Evolutionary conservation across 2,888 invertebrate genomes (phyloP), one percentile per base, ranked within the genome.

Genomic region (Chaetoderma sp.): DNA sequence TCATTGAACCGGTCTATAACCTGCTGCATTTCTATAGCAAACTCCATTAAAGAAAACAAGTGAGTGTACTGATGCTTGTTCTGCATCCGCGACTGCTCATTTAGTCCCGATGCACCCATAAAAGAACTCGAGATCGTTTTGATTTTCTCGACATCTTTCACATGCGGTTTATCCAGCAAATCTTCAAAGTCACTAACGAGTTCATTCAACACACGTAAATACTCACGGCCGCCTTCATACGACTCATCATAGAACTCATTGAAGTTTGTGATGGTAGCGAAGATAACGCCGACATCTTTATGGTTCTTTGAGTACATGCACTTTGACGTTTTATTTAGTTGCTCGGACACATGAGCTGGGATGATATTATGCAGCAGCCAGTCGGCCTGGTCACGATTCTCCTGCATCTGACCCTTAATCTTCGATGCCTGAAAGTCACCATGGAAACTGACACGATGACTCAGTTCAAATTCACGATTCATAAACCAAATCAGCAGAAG

Each of bases 211-310:
- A 98, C 96, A 18, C 98, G 89, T 72, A 98, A 88, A 86, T 94
- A 98, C 87, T 98, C 98, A 81, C 94, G 93, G 4, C 98, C 98
- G 18, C 95, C 96, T 76, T 95, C 90, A 87, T 95, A 98, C 55
- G 95, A 94, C 85, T 98, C 98, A 84, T 98, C 98, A 85, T 98
- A 98, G 90, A 98, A 93, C 87, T 98, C 97, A 81, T 95, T 95
- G 86, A 98, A 98, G 86, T 98, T 98, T 0, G 96, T 93, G 76
- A 98, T 95, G 79, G 94, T 95, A 6, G 97, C 98, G 84, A 98
- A 98, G 79, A 98, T 93, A 18, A 98, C 95, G 0, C 93, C 97
- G 0, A 94, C 94, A 77, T 94, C 91, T 83, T 92, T 93, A 86
- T 97, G 95, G 84, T 96, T 96, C 84, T 95, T 94, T 0, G 96